Evolutionary conservation across 2,888 invertebrate genomes (phyloP), one percentile per base, ranked within the genome.

Genomic region (Synanthedon myopaeformis): DNA sequence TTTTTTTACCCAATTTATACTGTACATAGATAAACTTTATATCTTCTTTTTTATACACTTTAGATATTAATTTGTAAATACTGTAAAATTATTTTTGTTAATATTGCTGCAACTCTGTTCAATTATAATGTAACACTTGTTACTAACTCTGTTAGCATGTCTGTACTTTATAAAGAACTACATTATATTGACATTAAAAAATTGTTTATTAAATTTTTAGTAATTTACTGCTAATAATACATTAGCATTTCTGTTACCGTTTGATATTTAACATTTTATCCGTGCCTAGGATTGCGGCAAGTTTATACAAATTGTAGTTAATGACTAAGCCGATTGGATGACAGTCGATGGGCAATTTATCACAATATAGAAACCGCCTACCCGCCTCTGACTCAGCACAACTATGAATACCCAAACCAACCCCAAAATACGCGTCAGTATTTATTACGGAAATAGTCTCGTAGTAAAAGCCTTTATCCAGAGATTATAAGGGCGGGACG

Each of bases 231-330:
- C 5, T 23, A 10, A 35, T 35, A 10, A 3, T 35, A 35, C 2
- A 28, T 35, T 10, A 8, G 35, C 35, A 35, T 8, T 35, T 10
- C 35, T 35, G 35, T 35, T 35, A 35, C 61, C 67, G 72, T 71
- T 73, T 67, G 68, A 59, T 63, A 62, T 60, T 61, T 63, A n/a
- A 61, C 60, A 62, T 57, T 65, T 65, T 57, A 70, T 75, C 76
- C 76, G 62, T 70, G 70, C 76, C 67, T 67, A 61, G 61, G 55
- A 62, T 62, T 62, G 57, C 61, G 58, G 57, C 61, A 72, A 73
- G 68, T 76, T 72, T 74, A 73, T 70, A 76, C 75, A 76, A 79
- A 80, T 77, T 71, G 66, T 72, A 67, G 73, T 73, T 79, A 76
- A 78, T 77, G 76, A 73, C 69, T 66, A 58, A 62, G 62, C 69